These are phyloP conservation scores for Perca schrenkii DNA, from an alignment of 2,113 vertebrate species.

Conservation along the genomic window DNA sequence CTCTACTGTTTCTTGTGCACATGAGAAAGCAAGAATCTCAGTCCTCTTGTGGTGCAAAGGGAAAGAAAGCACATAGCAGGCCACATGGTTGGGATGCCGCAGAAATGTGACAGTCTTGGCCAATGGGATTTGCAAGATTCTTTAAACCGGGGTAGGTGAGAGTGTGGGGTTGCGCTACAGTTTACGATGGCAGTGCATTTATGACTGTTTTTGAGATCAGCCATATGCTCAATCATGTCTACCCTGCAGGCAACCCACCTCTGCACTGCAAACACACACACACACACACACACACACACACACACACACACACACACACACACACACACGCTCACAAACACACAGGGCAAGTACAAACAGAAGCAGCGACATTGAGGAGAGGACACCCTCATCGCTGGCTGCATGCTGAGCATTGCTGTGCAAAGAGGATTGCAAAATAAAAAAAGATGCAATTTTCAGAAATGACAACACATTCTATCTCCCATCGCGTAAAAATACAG, in stretches of 20 bases:
- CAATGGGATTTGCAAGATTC: slow-evolving; percentile 23
- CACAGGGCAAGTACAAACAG: neutral
- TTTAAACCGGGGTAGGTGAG: neutral
- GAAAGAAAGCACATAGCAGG: slow-evolving; percentile 35
- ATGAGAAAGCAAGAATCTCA: neutral
- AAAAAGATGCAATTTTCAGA: too few relatives aligned
- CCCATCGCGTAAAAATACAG: too few relatives aligned
- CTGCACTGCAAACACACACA: neutral
- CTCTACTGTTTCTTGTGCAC: neutral
- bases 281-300: neutral
- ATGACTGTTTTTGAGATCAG: slow-evolving; percentile 26
- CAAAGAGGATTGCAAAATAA: too few relatives aligned
- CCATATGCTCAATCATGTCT: neutral
- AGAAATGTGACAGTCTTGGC: slow-evolving; percentile 11
- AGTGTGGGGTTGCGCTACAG: neutral
- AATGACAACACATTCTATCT: too few relatives aligned
- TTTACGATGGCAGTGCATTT: neutral
- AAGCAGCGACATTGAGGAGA: neutral
- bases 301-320: neutral
- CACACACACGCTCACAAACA: neutral
- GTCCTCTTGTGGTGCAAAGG: slow-evolving; percentile 20
- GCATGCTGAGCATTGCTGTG: neutral
- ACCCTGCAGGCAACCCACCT: neutral
- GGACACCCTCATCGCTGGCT: neutral
- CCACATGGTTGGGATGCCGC: slow-evolving; percentile 35